Conservation (phyloP, 2,888 invertebrate species). For the Lycia hirtaria region DNA sequence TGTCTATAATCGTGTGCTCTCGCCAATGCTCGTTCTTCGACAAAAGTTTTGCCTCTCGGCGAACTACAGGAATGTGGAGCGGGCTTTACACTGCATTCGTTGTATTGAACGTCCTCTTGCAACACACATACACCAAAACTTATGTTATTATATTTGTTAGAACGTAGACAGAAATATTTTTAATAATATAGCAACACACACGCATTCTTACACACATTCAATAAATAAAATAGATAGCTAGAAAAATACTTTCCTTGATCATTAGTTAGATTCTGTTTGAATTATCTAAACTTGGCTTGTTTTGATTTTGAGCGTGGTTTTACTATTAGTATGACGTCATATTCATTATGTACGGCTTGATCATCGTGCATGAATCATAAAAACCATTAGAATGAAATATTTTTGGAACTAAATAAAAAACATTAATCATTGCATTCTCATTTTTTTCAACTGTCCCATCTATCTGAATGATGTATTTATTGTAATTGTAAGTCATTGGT, state of each 20-base stretch:
- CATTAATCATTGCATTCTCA: constrained; percentile 2
- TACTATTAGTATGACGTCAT: constrained; percentile 5
- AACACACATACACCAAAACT: no score
- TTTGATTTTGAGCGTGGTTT: constrained; percentile 31
- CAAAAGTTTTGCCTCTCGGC: no score
- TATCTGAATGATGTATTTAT: no score
- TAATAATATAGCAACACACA: not conserved
- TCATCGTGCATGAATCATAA: constrained; percentile 52
- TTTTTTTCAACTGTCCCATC: not conserved
- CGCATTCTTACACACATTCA: constrained; percentile 13
- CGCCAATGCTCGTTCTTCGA: no score
- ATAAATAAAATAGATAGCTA: constrained; percentile 9
- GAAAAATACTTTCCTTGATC: constrained; percentile 25
- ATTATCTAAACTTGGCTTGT: constrained; percentile 30
- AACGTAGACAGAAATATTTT: no score
- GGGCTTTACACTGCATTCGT: no score
- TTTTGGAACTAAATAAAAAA: not conserved
- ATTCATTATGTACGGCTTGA: constrained; percentile 10
- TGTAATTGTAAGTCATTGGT: no score
- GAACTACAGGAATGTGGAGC: no score
- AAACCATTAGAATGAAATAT: constrained; percentile 4
- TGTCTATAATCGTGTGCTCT: no score
- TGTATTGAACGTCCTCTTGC: no score
- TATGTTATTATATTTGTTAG: no score
- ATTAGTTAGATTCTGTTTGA: constrained; percentile 31